Base-by-base conservation (phyloP, 1,140 invertebrate genomes). In the Venturia canescens region DNA sequence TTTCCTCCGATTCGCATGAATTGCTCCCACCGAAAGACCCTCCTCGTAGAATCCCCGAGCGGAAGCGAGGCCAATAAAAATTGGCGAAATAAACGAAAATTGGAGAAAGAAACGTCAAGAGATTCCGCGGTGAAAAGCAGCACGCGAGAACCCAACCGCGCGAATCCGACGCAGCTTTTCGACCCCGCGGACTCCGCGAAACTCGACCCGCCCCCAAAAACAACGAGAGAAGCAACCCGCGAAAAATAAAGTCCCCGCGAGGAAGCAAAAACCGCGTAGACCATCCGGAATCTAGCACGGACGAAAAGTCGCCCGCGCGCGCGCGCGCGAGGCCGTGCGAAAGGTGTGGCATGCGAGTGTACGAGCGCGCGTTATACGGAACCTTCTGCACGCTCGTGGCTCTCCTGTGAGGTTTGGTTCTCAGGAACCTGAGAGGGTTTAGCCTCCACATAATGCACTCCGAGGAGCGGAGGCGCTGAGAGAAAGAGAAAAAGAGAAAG, bases 381-480 rank as follows among this genome's bases (percentile, higher is more conserved):
- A 53, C 60, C 27, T 66, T 48, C 26, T 21, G 63, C 26, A 29
- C 15, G 50, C 16, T 53, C 50, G 50, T 53, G 60, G 16, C 11
- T 66, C 50, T 38, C 53, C 15, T 9, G 34, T 27, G 63, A 69
- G 66, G 74, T 81, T 81, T 44, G 67, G 80, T 81, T 81, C 80
- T 81, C 80, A 81, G 80, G 80, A 81, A 81, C 80, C 66, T 78
- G 80, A 81, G 80, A 81, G 72, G 72, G 72, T 69, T 70, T 57
- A 77, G 80, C 53, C 63, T 57, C 57, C 31, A 81, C 75, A 77
- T 80, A 75, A 78, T 81, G 48, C 66, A 63, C 70, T 57, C 5
- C 11, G 21, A 29, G 72, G 63, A 75, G 53, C 72, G 72, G 72
- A 66, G 78, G 50, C 78, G 72, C 71, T 48, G 13, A 44, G 16